Evolutionary conservation across 2,888 invertebrate genomes (phyloP), one percentile per base, ranked within the genome.

Genomic region (Drosophila emarginata): DNA sequence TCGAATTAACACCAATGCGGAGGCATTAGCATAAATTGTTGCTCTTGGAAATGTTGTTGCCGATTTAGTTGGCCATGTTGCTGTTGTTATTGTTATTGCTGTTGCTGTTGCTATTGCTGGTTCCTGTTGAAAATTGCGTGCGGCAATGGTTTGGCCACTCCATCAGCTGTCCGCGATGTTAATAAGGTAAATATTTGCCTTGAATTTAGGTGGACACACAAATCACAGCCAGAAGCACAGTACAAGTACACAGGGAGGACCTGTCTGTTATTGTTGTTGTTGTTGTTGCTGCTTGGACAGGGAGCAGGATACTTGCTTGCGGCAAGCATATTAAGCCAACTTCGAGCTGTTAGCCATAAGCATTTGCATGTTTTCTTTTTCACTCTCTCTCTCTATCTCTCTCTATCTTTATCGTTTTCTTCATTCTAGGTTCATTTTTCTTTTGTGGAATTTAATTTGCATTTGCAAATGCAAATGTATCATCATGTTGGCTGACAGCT

Each of bases 391-490:
- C 15, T 9, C 15, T 18, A 7, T 45, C 9, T 45, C 15, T 45
- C 15, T 2, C 40, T 40, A 7, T 40, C 32, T 32, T 9, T 32
- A 32, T 32, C 11, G 32, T 32, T 26, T 52, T 26, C 21, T 23
- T 52, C 51, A 12, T 52, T 52, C 14, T 14, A 32, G 54, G 4
- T 32, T 32, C 45, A 45, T 45, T 45, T 45, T 53, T 37, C 53
- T 9, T 52, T 59, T 63, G 69, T 52, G 61, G 78, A 72, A 78
- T 85, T 80, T 77, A 81, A 86, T 88, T 86, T 86, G 80, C 86
- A 88, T 85, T 79, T 64, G 76, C 39, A 73, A 79, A 79, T 85
- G 85, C 85, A 88, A 88, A 88, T 86, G 72, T 72, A 78, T 66
- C 67, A 63, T 63, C 70, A 59, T 45, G 62, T 65, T 62, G 37